Conservation (phyloP, 1,140 invertebrate genomes). For the Zaprionus capensis region DNA sequence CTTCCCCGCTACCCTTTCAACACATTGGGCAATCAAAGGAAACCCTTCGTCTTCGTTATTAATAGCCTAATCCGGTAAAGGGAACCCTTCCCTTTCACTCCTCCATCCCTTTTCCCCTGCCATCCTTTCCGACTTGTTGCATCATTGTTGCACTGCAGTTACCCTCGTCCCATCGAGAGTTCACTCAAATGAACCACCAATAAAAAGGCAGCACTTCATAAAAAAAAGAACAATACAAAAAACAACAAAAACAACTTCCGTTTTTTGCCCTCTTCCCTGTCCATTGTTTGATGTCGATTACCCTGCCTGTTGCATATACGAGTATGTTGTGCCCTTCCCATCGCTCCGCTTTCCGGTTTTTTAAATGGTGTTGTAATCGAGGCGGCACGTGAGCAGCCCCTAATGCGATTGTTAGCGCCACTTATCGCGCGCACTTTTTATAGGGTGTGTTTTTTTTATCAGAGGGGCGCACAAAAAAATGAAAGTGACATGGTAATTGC, state of each 20-base stretch:
- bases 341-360: slow-evolving; percentile 29
- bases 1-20: slow-evolving; percentile 58
- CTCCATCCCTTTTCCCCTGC: background rate
- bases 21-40: slow-evolving; percentile 63
- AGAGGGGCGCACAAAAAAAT: slow-evolving; percentile 48
- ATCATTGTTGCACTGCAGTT: slow-evolving; percentile 51
- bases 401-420: slow-evolving; percentile 78
- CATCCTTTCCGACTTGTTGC: slow-evolving; percentile 59
- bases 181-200: slow-evolving; percentile 80
- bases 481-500: slow-evolving; percentile 70
- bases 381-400: slow-evolving; percentile 67
- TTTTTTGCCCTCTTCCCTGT: slow-evolving; percentile 58
- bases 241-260: slow-evolving; percentile 62
- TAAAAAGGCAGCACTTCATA: slow-evolving; percentile 80
- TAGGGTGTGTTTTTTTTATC: slow-evolving; percentile 59
- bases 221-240: slow-evolving; percentile 53
- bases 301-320: slow-evolving; percentile 15
- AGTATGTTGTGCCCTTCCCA: slow-evolving; percentile 45
- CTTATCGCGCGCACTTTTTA: slow-evolving; percentile 62
- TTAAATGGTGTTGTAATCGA: slow-evolving; percentile 74
- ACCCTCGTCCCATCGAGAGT: slow-evolving; percentile 70
- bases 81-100: slow-evolving; percentile 53
- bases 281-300: slow-evolving; percentile 30
- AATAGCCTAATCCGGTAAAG: slow-evolving; percentile 45
- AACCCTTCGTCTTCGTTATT: slow-evolving; percentile 41